phyloP scores from a whole-genome alignment of 2,797 vertebrate species.

The Paedocypris micromegethes region DNA sequence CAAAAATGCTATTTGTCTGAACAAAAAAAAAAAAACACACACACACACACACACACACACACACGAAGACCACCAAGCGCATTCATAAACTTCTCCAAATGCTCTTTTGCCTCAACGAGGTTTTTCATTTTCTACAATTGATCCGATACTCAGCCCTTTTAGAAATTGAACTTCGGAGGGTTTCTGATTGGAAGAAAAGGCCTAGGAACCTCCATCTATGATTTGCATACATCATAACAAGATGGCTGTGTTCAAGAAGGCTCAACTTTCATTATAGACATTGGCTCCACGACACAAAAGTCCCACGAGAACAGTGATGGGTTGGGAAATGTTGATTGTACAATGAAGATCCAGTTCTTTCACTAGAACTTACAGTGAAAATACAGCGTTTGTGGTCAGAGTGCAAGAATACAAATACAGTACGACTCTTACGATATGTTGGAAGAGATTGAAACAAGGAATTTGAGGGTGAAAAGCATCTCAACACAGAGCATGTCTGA shows the following conservation, averaged over 20 bases:
- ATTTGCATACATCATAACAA: conserved; percentile 38
- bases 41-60: too few species aligned
- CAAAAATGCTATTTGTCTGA: too few species aligned
- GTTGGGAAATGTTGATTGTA: background rate
- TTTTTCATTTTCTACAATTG: too few species aligned
- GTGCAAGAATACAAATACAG: too few species aligned
- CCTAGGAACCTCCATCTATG: conserved; percentile 41
- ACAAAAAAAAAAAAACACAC: too few species aligned
- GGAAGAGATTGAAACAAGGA: conserved; percentile 18
- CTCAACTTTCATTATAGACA: conserved; percentile 31
- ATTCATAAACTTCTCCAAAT: too few species aligned
- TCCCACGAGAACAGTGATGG: conserved; percentile 12
- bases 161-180: conserved; percentile 24
- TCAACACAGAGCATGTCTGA: background rate
- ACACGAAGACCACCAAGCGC: too few species aligned
- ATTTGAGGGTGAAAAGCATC: conserved; percentile 4
- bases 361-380: too few species aligned
- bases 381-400: too few species aligned
- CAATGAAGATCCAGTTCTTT: too few species aligned
- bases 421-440: conserved; percentile 16
- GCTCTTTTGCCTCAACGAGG: too few species aligned
- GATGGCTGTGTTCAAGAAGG: conserved; percentile 24
- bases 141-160: conserved; percentile 4
- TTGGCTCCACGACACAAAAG: conserved; percentile 27
- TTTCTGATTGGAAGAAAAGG: conserved; percentile 30